phyloP scores from a whole-genome alignment of 2,797 vertebrate species.

The Chrysocyon brachyurus region DNA sequence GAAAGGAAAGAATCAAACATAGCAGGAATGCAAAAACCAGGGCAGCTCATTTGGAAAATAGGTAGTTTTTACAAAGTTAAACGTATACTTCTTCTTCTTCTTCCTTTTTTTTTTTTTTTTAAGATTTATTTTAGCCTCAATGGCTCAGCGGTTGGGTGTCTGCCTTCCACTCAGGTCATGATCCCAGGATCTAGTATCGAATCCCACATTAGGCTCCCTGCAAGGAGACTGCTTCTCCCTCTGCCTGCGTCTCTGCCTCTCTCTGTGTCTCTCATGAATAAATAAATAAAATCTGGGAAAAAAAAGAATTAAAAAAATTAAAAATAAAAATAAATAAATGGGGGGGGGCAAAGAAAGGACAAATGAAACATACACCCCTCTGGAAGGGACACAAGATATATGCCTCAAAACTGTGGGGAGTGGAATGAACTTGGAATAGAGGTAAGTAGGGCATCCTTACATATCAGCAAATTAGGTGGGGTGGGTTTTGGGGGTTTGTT shows the following conservation, averaged over 20 bases:
- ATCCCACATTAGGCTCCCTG: too few species aligned
- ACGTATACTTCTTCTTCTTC: background rate
- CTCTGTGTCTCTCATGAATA: too few species aligned
- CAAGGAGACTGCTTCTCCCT: too few species aligned
- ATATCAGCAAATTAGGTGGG: background rate
- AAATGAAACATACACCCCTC: background rate
- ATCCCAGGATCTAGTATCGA: too few species aligned
- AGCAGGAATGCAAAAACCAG: background rate
- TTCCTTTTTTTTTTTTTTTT: too few species aligned
- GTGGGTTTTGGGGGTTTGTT: background rate
- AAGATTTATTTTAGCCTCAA: too few species aligned
- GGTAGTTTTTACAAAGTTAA: background rate
- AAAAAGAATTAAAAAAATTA: too few species aligned
- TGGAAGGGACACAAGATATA: background rate
- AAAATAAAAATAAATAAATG: background rate
- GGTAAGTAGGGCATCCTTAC: background rate
- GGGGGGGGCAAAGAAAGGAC: background rate
- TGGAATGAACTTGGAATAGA: background rate
- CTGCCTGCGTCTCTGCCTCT: too few species aligned
- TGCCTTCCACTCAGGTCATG: too few species aligned
- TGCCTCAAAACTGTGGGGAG: background rate
- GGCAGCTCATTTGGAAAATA: background rate
- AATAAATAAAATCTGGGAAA: too few species aligned
- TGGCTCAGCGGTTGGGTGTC: too few species aligned
- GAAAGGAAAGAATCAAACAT: background rate